phyloP scores from a whole-genome alignment of 2,888 invertebrate species.

The Tubulanus polymorphus region DNA sequence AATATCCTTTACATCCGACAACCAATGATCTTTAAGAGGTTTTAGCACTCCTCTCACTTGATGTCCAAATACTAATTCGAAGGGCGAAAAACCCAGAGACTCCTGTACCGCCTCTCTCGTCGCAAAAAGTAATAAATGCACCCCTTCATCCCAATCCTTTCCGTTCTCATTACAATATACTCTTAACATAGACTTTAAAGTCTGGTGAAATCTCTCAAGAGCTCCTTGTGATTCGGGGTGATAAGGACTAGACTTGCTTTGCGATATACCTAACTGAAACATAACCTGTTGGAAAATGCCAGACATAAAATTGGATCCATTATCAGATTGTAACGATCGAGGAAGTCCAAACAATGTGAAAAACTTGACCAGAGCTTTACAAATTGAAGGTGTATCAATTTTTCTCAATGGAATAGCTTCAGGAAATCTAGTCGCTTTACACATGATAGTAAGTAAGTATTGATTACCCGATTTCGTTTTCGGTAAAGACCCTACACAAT shows the following conservation, averaged over 20 bases:
- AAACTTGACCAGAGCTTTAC: slow-evolving; percentile 19
- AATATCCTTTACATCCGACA: too few species aligned
- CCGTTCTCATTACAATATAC: not conserved
- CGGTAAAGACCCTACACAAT: slow-evolving; percentile 19
- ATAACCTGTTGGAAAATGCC: slow-evolving; percentile 17
- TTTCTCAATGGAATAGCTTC: slow-evolving; percentile 1
- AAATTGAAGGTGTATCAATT: slow-evolving; percentile 17
- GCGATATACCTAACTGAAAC: slow-evolving; percentile 15
- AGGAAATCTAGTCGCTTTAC: not conserved
- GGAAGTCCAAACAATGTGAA: slow-evolving; percentile 20
- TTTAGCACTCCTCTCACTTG: not conserved
- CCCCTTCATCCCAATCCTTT: slow-evolving; percentile 14
- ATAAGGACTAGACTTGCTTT: slow-evolving; percentile 21
- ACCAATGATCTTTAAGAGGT: slow-evolving; percentile 8
- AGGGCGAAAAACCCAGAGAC: slow-evolving; percentile 13
- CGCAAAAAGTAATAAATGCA: slow-evolving; percentile 12
- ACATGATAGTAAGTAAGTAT: slow-evolving; percentile 1
- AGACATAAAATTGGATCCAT: slow-evolving; percentile 21
- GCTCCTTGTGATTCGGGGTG: slow-evolving; percentile 34
- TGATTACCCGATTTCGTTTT: slow-evolving; percentile 15
- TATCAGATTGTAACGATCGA: slow-evolving; percentile 17
- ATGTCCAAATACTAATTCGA: slow-evolving; percentile 8
- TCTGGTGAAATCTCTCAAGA: slow-evolving; percentile 13
- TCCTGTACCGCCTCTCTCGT: slow-evolving; percentile 5
- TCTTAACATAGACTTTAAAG: not conserved